phyloP scores from a whole-genome alignment of 1,140 invertebrate species.

The Papilio machaon region DNA sequence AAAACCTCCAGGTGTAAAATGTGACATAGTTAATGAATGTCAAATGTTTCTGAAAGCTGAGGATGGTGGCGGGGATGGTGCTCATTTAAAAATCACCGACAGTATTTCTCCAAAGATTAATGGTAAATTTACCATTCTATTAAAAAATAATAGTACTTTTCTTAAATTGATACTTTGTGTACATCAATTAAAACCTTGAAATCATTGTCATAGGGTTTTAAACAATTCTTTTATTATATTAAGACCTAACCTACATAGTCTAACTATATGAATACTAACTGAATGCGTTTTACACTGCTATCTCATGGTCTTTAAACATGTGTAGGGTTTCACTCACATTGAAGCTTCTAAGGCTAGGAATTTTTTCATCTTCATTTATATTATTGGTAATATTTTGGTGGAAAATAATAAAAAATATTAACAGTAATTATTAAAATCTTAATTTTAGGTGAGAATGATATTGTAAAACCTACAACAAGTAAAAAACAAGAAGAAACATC shows the following conservation, averaged over 20 bases:
- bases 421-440: neutral
- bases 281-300: neutral
- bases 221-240: neutral
- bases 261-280: neutral
- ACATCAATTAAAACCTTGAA: neutral
- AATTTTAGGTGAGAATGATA: constrained; percentile 3
- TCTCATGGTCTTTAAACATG: neutral
- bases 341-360: neutral
- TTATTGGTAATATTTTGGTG: neutral
- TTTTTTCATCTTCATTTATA: neutral
- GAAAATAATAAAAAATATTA: neutral
- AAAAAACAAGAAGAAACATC: constrained; percentile 13
- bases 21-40: constrained; percentile 75
- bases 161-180: neutral
- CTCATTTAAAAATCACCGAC: constrained; percentile 50
- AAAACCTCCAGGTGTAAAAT: constrained; percentile 56
- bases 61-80: constrained; percentile 69
- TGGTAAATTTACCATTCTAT: constrained; percentile 1
- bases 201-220: neutral
- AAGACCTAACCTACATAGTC: neutral
- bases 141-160: neutral
- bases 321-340: neutral
- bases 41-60: constrained; percentile 75
- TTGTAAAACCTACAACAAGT: neutral
- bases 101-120: constrained; percentile 25